Evolutionary conservation across 2,888 invertebrate species (phyloP).

Genomic region (Ephialtes manifestator): DNA sequence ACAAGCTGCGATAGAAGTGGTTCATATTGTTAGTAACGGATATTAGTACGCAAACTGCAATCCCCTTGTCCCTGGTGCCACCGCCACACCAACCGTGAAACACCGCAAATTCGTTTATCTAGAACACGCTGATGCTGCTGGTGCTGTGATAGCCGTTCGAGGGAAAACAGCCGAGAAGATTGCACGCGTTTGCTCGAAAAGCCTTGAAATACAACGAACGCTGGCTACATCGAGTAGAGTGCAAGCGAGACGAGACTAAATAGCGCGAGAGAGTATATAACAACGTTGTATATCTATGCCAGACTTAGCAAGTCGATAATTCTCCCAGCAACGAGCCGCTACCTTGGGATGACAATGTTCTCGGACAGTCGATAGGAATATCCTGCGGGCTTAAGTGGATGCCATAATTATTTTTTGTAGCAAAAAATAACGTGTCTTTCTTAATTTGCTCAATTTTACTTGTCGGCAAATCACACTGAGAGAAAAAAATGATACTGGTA

Average conservation of each 20-base stretch:
- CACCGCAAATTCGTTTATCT: conserved; percentile 68
- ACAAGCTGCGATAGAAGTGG: conserved; percentile 9
- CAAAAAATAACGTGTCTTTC: too few relatives aligned
- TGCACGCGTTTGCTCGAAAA: conserved; percentile 57
- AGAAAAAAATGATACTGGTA: too few relatives aligned
- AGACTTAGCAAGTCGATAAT: conserved; percentile 48
- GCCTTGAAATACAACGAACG: conserved; percentile 46
- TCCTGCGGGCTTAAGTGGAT: neutral
- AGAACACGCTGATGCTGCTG: conserved; percentile 48
- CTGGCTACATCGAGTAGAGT: conserved; percentile 2
- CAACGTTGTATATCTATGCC: conserved; percentile 26
- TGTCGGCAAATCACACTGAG: too few relatives aligned
- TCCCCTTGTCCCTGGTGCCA: conserved; percentile 8
- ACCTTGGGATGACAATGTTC: conserved; percentile 23
- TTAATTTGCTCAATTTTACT: too few relatives aligned
- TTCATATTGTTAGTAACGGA: conserved; percentile 61
- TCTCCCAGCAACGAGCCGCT: conserved; percentile 10
- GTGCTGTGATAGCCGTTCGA: conserved; percentile 46
- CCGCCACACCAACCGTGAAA: conserved; percentile 24
- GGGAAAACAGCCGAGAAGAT: conserved; percentile 48
- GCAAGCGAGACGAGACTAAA: neutral
- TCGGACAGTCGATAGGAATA: conserved; percentile 22
- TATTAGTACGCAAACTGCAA: conserved; percentile 31
- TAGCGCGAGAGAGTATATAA: conserved; percentile 18
- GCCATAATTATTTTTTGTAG: too few relatives aligned